Base-by-base conservation (phyloP, 1,140 invertebrate genomes). In the Hesperophylax magnus region DNA sequence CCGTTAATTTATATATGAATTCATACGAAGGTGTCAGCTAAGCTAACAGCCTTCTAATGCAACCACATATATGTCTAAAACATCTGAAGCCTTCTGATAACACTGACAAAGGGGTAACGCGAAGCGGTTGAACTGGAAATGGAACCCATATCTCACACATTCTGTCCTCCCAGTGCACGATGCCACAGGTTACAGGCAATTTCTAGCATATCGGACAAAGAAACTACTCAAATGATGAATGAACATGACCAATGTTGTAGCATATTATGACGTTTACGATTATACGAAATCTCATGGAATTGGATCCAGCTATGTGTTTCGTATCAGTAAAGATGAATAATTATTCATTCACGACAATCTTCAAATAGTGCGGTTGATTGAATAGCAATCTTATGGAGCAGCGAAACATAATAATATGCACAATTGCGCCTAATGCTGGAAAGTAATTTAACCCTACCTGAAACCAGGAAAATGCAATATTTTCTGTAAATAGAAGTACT, bases 1-100 rank as follows among this genome's bases (percentile, higher is more conserved):
- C 77, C 77, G 77, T 78, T 69, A 69, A 60, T n/a, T n/a, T n/a
- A n/a, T n/a, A 31, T 47, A 78, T 69, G 52, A 71, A 69, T 78
- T 71, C 22, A 56, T n/a, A 78, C 69, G 69, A 78, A 71, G 31
- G 17, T 52, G 61, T 77, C 76, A 77, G 60, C 60, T 22, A 52
- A 65, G 77, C 77, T 78, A 78, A 69, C 63, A 78, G 56, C 63
- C 77, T 53, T 7, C 7, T 27, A 27, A 39, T 69, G 18, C 39
- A 53, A 67, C 18, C 63, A 27, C 14, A 52, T 65, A 63, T 78
- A 78, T 78, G 71, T 31, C 61, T 15, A 75, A 54, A 22, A 67
- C 27, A 53, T 14, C 20, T n/a, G 39, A 53, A 72, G 20, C 18
- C 58, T 22, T 61, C 24, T 20, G 58, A 18, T 61, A 22, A 24